These are phyloP conservation scores for Merops nubicus DNA, from an alignment of 2,113 vertebrate species.

Conservation along the genomic window DNA sequence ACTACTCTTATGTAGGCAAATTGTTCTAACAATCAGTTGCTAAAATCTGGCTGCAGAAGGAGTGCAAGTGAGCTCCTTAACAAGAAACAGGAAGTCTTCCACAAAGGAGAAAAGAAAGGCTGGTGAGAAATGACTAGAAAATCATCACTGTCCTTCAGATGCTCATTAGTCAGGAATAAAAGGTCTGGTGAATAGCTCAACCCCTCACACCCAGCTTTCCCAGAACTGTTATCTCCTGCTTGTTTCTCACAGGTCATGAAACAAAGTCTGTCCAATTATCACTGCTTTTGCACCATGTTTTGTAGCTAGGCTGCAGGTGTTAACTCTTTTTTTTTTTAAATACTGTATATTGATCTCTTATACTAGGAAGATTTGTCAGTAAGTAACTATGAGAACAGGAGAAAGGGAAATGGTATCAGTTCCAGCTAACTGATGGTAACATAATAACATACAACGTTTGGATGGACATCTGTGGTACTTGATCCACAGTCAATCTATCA, in stretches of 20 bases:
- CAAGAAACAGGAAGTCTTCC: neutral
- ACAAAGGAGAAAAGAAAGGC: neutral
- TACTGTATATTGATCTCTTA: neutral
- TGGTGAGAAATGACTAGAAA: neutral
- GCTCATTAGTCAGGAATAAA: neutral
- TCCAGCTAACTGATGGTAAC: neutral
- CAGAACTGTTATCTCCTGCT: neutral
- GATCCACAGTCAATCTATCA: neutral
- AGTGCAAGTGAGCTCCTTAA: neutral
- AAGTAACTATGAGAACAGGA: neutral
- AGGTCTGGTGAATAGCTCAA: neutral
- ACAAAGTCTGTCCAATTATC: neutral
- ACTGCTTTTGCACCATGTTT: neutral
- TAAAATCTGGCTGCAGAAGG: neutral
- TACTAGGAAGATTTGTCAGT: neutral
- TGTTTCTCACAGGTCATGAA: neutral
- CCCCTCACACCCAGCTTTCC: neutral
- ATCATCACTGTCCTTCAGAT: neutral
- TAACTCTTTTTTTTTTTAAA: neutral
- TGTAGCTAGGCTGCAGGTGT: neutral
- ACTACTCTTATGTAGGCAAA: neutral
- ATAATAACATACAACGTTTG: neutral
- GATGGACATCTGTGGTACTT: neutral
- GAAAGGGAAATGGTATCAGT: neutral
- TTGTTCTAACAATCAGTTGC: neutral